A percentile compares a stretch with the other conserved stretches of the same genome.
phyloP scores from a whole-genome alignment of 2,797 vertebrate genomes.

The Spondyliosoma cantharus region DNA sequence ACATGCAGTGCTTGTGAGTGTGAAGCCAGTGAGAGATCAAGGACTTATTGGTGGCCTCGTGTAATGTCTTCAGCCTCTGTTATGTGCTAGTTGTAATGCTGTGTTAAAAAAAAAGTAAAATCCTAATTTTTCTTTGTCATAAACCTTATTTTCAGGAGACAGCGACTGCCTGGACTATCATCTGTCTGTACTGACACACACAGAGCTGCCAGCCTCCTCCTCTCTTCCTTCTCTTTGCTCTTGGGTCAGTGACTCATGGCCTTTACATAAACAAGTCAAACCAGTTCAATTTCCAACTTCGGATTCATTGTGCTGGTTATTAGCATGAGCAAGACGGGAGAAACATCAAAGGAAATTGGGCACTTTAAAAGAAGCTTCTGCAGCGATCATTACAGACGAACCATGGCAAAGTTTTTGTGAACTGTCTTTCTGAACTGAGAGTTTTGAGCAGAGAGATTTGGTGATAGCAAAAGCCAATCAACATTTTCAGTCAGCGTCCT shows the following conservation, averaged over 20 bases:
- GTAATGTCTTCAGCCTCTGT: too few species aligned
- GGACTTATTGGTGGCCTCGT: neutral
- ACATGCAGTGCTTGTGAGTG: neutral
- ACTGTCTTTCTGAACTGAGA: neutral
- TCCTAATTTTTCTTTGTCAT: neutral
- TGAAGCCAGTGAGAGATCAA: slow-evolving; percentile 15
- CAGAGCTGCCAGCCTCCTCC: neutral
- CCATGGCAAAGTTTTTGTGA: neutral
- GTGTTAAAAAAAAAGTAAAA: neutral
- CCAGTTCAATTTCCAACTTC: neutral
- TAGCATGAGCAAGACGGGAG: neutral
- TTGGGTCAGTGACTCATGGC: neutral
- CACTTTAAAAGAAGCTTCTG: neutral
- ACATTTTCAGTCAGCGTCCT: neutral
- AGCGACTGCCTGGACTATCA: neutral
- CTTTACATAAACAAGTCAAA: neutral
- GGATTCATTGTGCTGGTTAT: neutral
- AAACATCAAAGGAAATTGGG: neutral
- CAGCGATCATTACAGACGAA: neutral
- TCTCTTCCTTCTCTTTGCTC: neutral
- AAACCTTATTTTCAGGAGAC: neutral
- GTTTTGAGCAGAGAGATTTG: too few species aligned
- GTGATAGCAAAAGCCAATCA: neutral
- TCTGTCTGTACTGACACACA: neutral
- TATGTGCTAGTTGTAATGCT: too few species aligned